A percentile compares a stretch with the other conserved stretches of the same genome.
phyloP scores from a whole-genome alignment of 1,140 invertebrate species.

The Paraescarpia echinospica region DNA sequence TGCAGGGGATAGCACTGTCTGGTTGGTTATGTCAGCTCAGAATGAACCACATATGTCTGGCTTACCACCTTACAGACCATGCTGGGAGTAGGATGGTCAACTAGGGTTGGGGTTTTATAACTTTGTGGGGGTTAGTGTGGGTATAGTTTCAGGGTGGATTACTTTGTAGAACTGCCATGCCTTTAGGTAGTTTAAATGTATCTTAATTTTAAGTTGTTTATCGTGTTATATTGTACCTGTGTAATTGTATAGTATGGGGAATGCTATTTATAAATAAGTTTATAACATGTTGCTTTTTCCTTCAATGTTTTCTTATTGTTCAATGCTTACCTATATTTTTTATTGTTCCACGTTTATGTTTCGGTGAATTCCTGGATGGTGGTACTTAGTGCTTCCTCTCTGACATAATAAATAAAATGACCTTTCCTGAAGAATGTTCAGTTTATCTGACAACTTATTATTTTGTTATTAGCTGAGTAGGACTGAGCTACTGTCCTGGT shows the following conservation, averaged over 20 bases:
- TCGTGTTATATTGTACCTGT: too few species aligned
- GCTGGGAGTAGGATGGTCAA: not conserved
- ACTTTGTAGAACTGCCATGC: too few species aligned
- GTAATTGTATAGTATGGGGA: too few species aligned
- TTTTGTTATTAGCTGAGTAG: not conserved
- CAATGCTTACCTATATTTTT: too few species aligned
- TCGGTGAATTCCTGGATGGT: not conserved
- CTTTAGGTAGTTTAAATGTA: too few species aligned
- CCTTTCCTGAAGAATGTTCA: too few species aligned
- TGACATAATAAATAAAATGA: not conserved
- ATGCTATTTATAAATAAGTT: too few species aligned
- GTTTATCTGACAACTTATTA: not conserved
- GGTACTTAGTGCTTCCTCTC: not conserved
- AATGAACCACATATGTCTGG: not conserved
- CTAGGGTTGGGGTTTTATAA: not conserved
- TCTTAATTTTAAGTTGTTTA: too few species aligned
- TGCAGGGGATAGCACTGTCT: not conserved
- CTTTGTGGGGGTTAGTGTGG: not conserved
- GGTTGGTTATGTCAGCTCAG: not conserved
- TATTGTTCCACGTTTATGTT: too few species aligned
- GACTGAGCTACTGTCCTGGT: not conserved
- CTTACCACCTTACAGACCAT: not conserved
- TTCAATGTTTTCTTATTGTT: too few species aligned
- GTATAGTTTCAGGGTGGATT: not conserved
- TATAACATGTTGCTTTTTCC: too few species aligned